Percentiles rank a stretch among this genome's conserved stretches.
These are phyloP conservation scores for Neoarius graeffei DNA, from an alignment of 2,113 vertebrate species.

Conservation along the genomic window DNA sequence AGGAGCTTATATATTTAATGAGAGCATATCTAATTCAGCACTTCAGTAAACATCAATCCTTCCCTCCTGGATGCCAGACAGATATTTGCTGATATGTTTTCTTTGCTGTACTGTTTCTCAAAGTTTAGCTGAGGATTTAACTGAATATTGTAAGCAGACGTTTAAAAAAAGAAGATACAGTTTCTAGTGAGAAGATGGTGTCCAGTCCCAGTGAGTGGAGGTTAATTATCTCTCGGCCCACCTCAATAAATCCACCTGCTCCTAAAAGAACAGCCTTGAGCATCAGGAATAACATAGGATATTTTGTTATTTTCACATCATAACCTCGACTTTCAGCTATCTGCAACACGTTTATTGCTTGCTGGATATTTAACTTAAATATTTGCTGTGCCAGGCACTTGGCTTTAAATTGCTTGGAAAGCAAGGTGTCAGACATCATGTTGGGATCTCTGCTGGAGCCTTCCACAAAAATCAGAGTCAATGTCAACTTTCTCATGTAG, in stretches of 20 bases:
- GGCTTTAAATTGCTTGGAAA: slow-evolving; percentile 10
- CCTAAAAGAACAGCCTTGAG: neutral
- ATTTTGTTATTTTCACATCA: slow-evolving; percentile 31
- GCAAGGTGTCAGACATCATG: slow-evolving; percentile 5
- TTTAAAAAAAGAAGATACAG: neutral
- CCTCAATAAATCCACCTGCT: rapidly evolving
- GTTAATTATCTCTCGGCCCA: slow-evolving; percentile 35
- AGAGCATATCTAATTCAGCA: neutral
- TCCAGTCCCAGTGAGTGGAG: slow-evolving; percentile 57
- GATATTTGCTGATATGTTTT: neutral
- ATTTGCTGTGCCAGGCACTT: neutral
- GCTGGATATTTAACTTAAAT: slow-evolving; percentile 50
- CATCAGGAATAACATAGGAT: neutral
- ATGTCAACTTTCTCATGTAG: slow-evolving; percentile 27
- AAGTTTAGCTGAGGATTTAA: neutral
- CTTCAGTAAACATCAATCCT: neutral
- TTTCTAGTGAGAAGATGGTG: slow-evolving; percentile 49
- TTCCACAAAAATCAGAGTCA: neutral
- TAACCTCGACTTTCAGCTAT: slow-evolving; percentile 2
- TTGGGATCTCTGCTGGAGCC: rapidly evolving
- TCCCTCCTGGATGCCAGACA: neutral
- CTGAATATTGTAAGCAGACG: slow-evolving; percentile 9
- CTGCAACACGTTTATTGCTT: slow-evolving; percentile 34
- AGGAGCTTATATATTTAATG: neutral
- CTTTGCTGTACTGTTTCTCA: neutral